These are phyloP conservation scores for Eupeodes latifasciatus DNA, from an alignment of 2,888 invertebrate genomes.

Conservation along the genomic window DNA sequence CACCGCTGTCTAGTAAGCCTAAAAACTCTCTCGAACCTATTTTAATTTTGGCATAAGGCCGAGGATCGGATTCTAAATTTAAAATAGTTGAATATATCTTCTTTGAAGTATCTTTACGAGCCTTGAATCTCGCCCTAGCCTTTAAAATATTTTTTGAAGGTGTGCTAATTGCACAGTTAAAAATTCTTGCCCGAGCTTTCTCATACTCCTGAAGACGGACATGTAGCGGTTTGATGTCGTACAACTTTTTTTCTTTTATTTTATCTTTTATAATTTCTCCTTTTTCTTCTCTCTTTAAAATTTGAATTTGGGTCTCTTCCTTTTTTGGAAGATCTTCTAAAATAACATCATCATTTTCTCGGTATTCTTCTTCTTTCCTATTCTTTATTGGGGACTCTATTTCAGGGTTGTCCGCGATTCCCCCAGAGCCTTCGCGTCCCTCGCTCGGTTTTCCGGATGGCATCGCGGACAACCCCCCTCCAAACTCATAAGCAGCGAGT, in stretches of 20 bases:
- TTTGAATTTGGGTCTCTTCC: background rate
- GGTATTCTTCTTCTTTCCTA: background rate
- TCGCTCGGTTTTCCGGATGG: background rate
- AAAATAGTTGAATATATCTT: background rate
- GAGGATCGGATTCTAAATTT: background rate
- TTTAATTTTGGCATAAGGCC: background rate
- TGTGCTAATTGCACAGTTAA: background rate
- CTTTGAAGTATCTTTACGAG: background rate
- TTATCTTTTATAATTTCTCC: background rate
- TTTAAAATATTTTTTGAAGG: background rate
- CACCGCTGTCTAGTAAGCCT: background rate
- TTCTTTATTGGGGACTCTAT: background rate
- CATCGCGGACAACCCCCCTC: background rate
- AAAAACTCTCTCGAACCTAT: background rate
- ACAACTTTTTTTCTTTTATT: background rate
- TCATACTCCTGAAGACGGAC: background rate
- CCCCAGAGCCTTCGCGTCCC: constrained; percentile 6
- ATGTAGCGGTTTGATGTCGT: background rate
- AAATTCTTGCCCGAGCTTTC: background rate
- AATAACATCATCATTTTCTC: background rate
- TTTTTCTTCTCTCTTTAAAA: background rate
- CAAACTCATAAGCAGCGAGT: background rate
- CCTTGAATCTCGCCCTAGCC: background rate
- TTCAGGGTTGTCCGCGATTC: background rate
- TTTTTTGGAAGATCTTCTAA: background rate